phyloP scores from a whole-genome alignment of 2,888 invertebrate genomes.

The Lasioglossum leucozonium region DNA sequence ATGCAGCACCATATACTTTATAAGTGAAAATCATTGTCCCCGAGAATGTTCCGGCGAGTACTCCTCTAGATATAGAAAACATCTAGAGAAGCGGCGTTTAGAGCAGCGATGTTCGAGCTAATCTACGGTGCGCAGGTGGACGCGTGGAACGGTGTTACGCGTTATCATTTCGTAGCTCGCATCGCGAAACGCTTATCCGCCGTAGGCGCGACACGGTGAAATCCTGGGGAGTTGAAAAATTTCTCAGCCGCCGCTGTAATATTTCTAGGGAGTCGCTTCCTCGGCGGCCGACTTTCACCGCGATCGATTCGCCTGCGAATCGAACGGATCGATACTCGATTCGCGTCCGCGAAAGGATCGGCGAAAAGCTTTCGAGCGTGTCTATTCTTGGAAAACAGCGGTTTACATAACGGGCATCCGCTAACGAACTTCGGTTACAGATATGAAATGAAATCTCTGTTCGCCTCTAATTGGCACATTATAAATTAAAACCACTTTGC shows the following conservation, averaged over 20 bases:
- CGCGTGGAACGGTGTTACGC: slow-evolving; percentile 21
- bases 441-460: slow-evolving; percentile 34
- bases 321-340: slow-evolving; percentile 2
- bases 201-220: not conserved
- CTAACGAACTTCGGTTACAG: slow-evolving; percentile 22
- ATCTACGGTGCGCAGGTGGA: slow-evolving; percentile 35
- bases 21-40: not conserved
- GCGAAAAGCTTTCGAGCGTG: slow-evolving; percentile 9
- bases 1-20: not conserved
- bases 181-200: slow-evolving; percentile 31
- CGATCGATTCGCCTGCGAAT: not conserved
- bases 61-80: not conserved
- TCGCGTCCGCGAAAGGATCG: not conserved
- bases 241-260: not conserved
- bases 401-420: slow-evolving; percentile 6
- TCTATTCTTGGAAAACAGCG: slow-evolving; percentile 11
- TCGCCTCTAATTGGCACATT: slow-evolving; percentile 32
- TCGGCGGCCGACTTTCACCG: not conserved
- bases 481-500: slow-evolving; percentile 18
- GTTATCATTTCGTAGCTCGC: slow-evolving; percentile 55
- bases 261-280: not conserved
- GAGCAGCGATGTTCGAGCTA: slow-evolving; percentile 33
- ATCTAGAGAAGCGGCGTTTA: slow-evolving; percentile 5
- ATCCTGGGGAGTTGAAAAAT: not conserved
- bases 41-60: not conserved